Conservation (phyloP, 2,797 vertebrate genomes). For the Onychomys torridus region DNA sequence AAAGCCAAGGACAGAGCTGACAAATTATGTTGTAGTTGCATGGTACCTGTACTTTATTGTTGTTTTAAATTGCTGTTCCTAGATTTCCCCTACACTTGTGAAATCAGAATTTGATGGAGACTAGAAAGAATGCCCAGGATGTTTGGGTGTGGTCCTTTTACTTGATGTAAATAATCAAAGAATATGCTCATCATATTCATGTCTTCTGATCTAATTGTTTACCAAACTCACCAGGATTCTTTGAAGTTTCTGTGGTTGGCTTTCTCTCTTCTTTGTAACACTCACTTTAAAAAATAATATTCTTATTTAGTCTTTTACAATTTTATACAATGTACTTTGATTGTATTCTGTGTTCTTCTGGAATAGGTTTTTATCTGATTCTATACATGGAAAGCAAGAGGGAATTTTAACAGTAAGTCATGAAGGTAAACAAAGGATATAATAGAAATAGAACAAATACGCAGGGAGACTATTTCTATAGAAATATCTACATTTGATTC, state of each 20-base stretch:
- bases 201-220: no score
- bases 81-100: neutral
- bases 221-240: no score
- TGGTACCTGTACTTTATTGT: neutral
- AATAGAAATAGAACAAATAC: neutral
- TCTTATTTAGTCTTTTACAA: no score
- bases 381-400: neutral
- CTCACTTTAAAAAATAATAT: no score
- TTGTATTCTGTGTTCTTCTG: neutral
- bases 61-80: neutral
- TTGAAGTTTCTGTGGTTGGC: no score
- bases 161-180: neutral
- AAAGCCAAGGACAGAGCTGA: neutral
- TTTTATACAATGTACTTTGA: neutral
- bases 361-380: neutral
- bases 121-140: neutral
- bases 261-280: no score
- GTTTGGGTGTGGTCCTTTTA: neutral
- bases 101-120: conserved; percentile 31
- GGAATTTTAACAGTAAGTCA: neutral
- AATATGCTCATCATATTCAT: no score
- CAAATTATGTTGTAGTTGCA: neutral
- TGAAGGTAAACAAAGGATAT: neutral
- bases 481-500: neutral
- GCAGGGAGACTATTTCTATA: neutral